Base-by-base conservation (phyloP, 2,797 vertebrate genomes). In the Hyperoplus lanceolatus region DNA sequence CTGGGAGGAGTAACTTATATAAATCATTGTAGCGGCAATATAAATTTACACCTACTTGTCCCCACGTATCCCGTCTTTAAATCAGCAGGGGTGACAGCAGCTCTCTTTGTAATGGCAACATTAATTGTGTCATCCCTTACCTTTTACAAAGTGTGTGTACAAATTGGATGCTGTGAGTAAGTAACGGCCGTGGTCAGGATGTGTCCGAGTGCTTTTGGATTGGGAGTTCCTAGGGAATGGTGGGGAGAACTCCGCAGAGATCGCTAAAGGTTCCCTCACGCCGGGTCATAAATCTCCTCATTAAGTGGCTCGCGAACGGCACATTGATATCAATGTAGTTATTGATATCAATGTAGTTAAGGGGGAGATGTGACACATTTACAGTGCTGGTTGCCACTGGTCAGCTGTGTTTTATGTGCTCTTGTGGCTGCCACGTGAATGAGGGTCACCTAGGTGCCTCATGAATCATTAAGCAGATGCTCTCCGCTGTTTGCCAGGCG, bases 381-480 rank as follows among this genome's bases (percentile, higher is more conserved):
- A 93, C 92, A 85, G 89, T 85, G 87, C 79, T 43, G 64, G 90
- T 79, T 29, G 29, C 91, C 86, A 86, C 85, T 90, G 94, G 94
- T 95, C 94, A 94, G 92, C 93, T 89, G 90, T 93, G 92, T 90
- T 96, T 96, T 94, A 95, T 95, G 92, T 90, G 89, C 92, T 92
- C 89, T 70, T 15, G 88, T 89, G 90, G 83, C 85, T 87, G 82
- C 80, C 85, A 89, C 81, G 58, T 82, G 89, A 92, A 91, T 85
- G 87, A 94, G 93, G 93, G 93, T 95, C 92, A 94, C 90, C 93
- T 94, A 90, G 84, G 94, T 93, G 92, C 92, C 92, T 95, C 92
- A 93, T 94, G 94, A 95, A 95, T 95, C 94, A 92, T 95, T 94
- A 93, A 95, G 81, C 94, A 94, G 94, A 93, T 93, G 93, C 94